Conservation (phyloP, 1,140 invertebrate genomes). For the Sitophilus oryzae region DNA sequence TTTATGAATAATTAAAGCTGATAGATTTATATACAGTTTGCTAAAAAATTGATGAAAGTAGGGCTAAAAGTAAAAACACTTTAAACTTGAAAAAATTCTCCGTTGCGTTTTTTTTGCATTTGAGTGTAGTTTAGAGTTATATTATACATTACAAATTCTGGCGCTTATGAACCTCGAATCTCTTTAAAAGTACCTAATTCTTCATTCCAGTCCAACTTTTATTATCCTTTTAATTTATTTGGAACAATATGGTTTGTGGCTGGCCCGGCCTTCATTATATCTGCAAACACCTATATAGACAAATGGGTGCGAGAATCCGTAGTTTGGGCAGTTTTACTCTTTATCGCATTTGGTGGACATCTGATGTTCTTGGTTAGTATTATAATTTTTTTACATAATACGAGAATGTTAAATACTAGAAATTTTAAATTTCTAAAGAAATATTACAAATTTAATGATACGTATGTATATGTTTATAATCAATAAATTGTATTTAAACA, state of each 20-base stretch:
- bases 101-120: no score
- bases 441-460: neutral
- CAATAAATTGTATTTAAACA: neutral
- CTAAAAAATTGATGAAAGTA: no score
- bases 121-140: no score
- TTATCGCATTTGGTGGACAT: slow-evolving; percentile 72
- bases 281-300: slow-evolving; percentile 77
- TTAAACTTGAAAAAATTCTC: no score
- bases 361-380: slow-evolving; percentile 64
- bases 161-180: no score
- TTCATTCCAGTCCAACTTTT: slow-evolving; percentile 60
- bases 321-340: slow-evolving; percentile 70
- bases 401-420: neutral
- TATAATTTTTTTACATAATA: neutral
- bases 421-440: no score
- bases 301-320: slow-evolving; percentile 89
- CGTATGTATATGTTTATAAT: neutral
- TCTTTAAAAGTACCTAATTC: no score
- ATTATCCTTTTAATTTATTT: slow-evolving; percentile 71
- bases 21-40: no score
- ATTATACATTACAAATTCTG: no score
- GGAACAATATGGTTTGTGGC: slow-evolving; percentile 79
- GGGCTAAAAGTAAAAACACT: no score
- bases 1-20: no score
- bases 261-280: slow-evolving; percentile 70